These are phyloP conservation scores for Crocuta crocuta DNA, from an alignment of 2,113 vertebrate genomes.

Conservation along the genomic window DNA sequence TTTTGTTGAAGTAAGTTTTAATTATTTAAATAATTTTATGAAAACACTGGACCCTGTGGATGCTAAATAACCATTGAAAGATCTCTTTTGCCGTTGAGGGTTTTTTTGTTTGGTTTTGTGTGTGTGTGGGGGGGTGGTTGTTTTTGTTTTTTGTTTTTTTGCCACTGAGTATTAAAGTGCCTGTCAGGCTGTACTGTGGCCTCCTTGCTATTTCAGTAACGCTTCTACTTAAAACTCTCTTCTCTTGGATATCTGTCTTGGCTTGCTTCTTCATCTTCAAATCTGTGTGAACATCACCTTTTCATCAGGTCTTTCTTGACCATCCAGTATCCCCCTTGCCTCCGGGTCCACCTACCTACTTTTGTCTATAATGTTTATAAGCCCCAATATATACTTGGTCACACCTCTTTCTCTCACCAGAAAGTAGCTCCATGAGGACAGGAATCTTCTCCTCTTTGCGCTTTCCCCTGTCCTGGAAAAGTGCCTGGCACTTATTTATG, in stretches of 20 bases:
- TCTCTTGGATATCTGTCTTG: neutral
- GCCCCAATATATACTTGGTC: neutral
- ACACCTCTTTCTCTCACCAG: neutral
- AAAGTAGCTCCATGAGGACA: neutral
- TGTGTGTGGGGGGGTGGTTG: too few species aligned
- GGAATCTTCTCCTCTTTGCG: neutral
- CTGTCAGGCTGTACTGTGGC: neutral
- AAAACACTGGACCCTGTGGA: neutral
- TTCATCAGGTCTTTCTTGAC: neutral
- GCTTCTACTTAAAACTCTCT: neutral
- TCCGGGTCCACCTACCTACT: neutral
- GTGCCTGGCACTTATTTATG: neutral
- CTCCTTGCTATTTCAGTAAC: neutral
- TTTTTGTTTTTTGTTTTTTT: too few species aligned
- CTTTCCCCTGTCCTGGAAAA: neutral
- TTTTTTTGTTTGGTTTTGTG: too few species aligned
- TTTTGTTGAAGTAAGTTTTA: neutral
- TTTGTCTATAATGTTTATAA: neutral
- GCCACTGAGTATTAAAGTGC: neutral
- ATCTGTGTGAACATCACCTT: neutral
- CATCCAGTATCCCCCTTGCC: neutral
- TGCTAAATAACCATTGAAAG: conserved; percentile 32
- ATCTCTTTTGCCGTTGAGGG: neutral
- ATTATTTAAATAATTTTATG: neutral
- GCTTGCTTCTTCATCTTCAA: neutral